Base-by-base conservation (phyloP, 1,140 invertebrate genomes). In the Pectinophora gossypiella region DNA sequence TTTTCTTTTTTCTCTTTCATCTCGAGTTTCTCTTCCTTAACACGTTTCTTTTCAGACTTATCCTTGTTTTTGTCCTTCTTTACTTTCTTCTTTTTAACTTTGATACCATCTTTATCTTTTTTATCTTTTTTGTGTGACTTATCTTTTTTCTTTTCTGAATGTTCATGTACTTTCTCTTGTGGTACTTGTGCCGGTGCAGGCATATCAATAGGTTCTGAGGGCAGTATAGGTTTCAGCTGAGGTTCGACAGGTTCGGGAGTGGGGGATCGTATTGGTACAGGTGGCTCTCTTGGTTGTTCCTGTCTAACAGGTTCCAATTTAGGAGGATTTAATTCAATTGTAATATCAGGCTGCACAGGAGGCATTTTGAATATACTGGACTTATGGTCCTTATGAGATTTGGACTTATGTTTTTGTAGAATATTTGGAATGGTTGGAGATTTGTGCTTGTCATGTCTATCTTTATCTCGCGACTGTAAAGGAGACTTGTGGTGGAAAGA, bases 11-110 rank as follows among this genome's bases (percentile, higher is more conserved):
- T 83, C 81, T 90, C 59, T 85, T 89, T 88, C 78, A 88, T 51
- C 87, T 91, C 76, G 81, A 88, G 68, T 76, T 89, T 85, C 72
- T 90, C 77, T 85, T 91, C 79, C 87, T 91, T 76, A 71, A 90
- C 78, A 87, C 90, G 76, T 89, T 90, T 76, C 82, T 86, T 86
- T 82, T 90, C 68, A 73, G 90, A 76, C 76, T 91, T 89, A 68
- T 89, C 88, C 79, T 90, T 90, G 7, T 76, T 82, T 72, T 92
- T 92, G 35, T 91, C 91, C 57, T 94, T 94, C 62, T 94, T 94
- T 49, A 94, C 93, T 64, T 95, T 94, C 67, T 95, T 95, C 74
- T 94, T 94, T 68, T 93, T 94, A 3, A 92, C 85, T 75, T 91
- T 91, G 4, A 80, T 62, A 19, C 90, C 89, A 36, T 92, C 90